A percentile compares a stretch with the other conserved stretches of the same genome.
These are phyloP conservation scores for Chlorocebus sabaeus DNA, from an alignment of 2,113 vertebrate species.

Conservation along the genomic window DNA sequence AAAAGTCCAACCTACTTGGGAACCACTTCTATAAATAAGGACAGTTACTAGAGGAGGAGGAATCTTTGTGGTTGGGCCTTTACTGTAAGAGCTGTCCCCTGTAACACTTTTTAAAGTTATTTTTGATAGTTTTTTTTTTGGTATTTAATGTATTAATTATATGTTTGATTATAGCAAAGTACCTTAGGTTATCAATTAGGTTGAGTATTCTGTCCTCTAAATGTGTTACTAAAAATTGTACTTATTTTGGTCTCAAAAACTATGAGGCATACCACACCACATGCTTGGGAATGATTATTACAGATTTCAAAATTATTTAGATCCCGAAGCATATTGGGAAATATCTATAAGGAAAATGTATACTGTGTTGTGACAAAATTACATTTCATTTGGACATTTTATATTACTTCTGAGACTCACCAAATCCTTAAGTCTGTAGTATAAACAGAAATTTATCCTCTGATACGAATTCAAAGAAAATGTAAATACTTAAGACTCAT, in stretches of 20 bases:
- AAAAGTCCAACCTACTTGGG: background rate
- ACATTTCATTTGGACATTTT: background rate
- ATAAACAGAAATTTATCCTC: background rate
- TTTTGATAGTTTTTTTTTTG: background rate
- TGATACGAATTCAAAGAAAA: background rate
- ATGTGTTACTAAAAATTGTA: background rate
- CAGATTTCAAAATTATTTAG: conserved; percentile 9
- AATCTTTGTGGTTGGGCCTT: background rate
- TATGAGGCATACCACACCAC: background rate
- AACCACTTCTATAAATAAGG: background rate
- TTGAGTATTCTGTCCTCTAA: background rate
- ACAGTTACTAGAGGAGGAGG: background rate
- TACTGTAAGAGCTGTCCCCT: background rate
- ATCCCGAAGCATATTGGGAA: background rate
- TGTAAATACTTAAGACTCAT: background rate
- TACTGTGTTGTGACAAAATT: background rate
- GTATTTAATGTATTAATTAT: background rate
- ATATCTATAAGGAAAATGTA: background rate
- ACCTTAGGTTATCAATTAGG: background rate
- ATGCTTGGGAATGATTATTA: background rate
- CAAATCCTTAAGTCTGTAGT: background rate
- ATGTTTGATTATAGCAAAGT: background rate
- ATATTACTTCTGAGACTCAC: background rate
- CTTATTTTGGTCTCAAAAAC: background rate
- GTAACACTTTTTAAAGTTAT: background rate